Evolutionary conservation across 1,140 invertebrate species (phyloP), one percentile per base, ranked within the genome.

Genomic region (Lepeophtheirus salmonis): DNA sequence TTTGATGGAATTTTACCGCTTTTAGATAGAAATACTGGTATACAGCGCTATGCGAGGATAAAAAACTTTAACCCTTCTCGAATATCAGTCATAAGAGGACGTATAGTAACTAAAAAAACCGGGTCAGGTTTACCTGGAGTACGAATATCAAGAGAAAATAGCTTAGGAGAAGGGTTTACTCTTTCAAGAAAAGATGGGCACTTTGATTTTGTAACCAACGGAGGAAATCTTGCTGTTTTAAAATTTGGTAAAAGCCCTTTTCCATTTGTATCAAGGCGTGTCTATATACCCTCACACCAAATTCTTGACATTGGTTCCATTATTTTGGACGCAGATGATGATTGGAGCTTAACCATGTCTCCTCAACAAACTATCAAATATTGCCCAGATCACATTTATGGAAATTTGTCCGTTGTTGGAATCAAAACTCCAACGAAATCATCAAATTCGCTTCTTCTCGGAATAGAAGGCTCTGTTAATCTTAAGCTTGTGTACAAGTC

Each of bases 121-220:
- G 88, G 86, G 23, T 89, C 84, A 66, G 89, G 91, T 16, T 74
- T 97, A 56, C 84, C 92, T 70, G 91, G 92, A 49, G 90, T 96
- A 2, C 76, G 90, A 54, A 90, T 97, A 0, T 89, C 86, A 57
- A 91, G 77, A 17, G 68, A 66, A 14, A 41, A 41, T n/a, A 41
- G 30, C n/a, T n/a, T 41, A 10, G 30, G 30, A 10, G 67, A 69
- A 62, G 92, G 92, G 1, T 95, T 92, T 70, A 97, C 90, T 0
- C 73, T 96, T 12, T 94, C 90, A 2, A 63, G 77, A 30, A 67
- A 70, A 64, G 85, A 89, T 66, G 86, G 86, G 49, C 88, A 89
- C 82, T 97, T 97, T 74, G 91, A 97, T 73, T 78, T 97, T 2
- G 77, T 97, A 66, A 90, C 97, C 12, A 97, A 97, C 72, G 92